Percentiles rank a stretch among this genome's conserved stretches.
Evolutionary conservation across 2,888 invertebrate genomes (phyloP).

Genomic region (Apotomis capreana): DNA sequence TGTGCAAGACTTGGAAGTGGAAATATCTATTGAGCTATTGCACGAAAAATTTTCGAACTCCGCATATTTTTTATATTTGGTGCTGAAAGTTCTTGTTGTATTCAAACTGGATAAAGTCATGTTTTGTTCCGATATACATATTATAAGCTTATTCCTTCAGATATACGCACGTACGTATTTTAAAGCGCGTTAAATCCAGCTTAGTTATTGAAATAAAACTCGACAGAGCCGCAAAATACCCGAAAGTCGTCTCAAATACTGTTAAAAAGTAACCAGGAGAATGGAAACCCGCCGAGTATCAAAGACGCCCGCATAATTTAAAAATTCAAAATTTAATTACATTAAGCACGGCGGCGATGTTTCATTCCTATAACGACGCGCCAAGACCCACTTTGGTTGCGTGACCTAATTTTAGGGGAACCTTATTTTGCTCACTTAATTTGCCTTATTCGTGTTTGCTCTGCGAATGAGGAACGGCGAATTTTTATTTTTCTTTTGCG

Average conservation of each 20-base stretch:
- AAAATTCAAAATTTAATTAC: slow-evolving; percentile 75
- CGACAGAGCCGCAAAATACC: background rate
- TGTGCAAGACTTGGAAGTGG: background rate
- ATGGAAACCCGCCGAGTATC: slow-evolving; percentile 55
- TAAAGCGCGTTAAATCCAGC: too few species aligned
- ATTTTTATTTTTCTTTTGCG: slow-evolving; percentile 71
- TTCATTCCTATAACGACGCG: slow-evolving; percentile 63
- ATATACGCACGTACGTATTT: too few species aligned
- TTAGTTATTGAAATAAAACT: background rate
- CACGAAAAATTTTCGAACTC: too few species aligned
- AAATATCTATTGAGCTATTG: too few species aligned
- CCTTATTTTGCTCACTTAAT: slow-evolving; percentile 81
- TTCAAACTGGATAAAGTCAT: too few species aligned
- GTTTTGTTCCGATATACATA: too few species aligned
- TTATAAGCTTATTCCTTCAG: too few species aligned
- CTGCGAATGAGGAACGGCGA: slow-evolving; percentile 69
- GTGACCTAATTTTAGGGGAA: slow-evolving; percentile 74
- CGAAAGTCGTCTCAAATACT: background rate
- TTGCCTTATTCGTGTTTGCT: slow-evolving; percentile 78
- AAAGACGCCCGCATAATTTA: slow-evolving; percentile 57
- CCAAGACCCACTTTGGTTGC: slow-evolving; percentile 64
- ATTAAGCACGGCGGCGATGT: slow-evolving; percentile 58
- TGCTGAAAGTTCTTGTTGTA: too few species aligned
- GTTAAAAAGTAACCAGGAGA: background rate
- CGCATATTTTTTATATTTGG: too few species aligned